These are phyloP conservation scores for Archegozetes longisetosus DNA, from an alignment of 1,140 invertebrate genomes.

Conservation along the genomic window DNA sequence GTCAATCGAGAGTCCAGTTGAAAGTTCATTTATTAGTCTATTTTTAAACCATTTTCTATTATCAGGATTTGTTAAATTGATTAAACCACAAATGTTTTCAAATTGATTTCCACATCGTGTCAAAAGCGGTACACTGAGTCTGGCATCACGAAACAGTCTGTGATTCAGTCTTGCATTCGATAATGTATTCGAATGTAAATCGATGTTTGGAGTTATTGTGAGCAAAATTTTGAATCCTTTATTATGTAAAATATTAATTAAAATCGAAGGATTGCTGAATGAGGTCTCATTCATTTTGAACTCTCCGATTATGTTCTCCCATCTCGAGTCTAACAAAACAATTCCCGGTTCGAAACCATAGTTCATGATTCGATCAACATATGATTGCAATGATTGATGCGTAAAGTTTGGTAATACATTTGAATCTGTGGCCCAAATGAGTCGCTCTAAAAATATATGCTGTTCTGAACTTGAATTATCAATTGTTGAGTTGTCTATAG, in stretches of 20 bases:
- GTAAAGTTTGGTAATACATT: conserved; percentile 16
- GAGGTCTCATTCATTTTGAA: conserved; percentile 29
- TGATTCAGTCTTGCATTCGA: conserved; percentile 15
- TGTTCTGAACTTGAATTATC: background rate
- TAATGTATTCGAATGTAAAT: conserved; percentile 17
- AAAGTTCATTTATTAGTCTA: background rate
- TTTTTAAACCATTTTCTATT: background rate
- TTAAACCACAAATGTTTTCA: background rate
- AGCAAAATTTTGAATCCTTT: conserved; percentile 68
- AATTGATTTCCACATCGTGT: conserved; percentile 18
- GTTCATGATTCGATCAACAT: conserved; percentile 27
- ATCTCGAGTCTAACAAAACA: conserved; percentile 36
- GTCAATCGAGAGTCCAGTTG: conserved; percentile 2
- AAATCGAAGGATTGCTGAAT: conserved; percentile 57
- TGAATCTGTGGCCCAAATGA: conserved; percentile 21
- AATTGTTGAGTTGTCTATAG: conserved; percentile 10
- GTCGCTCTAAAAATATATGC: conserved; percentile 18
- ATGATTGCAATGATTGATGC: conserved; percentile 20
- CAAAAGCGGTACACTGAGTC: conserved; percentile 19
- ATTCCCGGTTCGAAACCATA: conserved; percentile 31
- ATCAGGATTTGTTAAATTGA: conserved; percentile 5
- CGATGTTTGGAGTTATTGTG: conserved; percentile 51
- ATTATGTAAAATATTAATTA: conserved; percentile 54
- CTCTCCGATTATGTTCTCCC: conserved; percentile 37
- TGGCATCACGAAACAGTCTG: conserved; percentile 18